phyloP scores from a whole-genome alignment of 30 jellyfish, hydroid and myxozoan species.

The Chrysaora quinquecirrha region DNA sequence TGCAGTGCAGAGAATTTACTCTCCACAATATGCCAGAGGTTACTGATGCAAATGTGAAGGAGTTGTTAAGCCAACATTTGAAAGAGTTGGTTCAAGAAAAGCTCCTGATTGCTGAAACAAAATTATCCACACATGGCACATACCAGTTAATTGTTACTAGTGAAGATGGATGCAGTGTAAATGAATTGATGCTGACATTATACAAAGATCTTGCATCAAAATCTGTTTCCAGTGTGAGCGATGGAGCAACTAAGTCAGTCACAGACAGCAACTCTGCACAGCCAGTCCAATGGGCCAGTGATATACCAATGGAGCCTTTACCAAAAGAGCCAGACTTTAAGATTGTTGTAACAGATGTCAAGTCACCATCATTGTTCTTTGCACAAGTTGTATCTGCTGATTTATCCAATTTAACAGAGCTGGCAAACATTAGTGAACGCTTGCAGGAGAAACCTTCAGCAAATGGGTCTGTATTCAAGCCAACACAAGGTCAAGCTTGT shows the following conservation, averaged over 20 bases:
- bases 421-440: slow-evolving; percentile 39
- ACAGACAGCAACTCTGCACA: not conserved
- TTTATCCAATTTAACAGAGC: slow-evolving; percentile 34
- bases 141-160: not conserved
- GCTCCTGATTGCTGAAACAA: not conserved
- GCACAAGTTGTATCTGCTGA: slow-evolving; percentile 74
- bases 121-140: slow-evolving; percentile 18
- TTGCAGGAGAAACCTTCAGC: slow-evolving; percentile 2
- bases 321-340: slow-evolving; percentile 74
- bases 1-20: slow-evolving; percentile 35
- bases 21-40: slow-evolving; percentile 28
- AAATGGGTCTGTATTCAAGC: slow-evolving; percentile 15
- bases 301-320: slow-evolving; percentile 68
- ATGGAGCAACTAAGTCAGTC: not conserved
- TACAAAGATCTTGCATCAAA: not conserved
- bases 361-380: slow-evolving; percentile 70
- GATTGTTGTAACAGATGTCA: slow-evolving; percentile 73
- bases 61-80: not conserved
- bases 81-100: slow-evolving; percentile 17
- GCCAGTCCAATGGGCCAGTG: not conserved
- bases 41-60: slow-evolving; percentile 1
- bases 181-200: slow-evolving; percentile 6
- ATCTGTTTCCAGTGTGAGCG: not conserved
- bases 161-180: slow-evolving; percentile 17
- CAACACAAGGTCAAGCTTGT: slow-evolving; percentile 73